Evolutionary conservation across 2,888 invertebrate genomes (phyloP), one percentile per base, ranked within the genome.

Genomic region (Thecophora atra): DNA sequence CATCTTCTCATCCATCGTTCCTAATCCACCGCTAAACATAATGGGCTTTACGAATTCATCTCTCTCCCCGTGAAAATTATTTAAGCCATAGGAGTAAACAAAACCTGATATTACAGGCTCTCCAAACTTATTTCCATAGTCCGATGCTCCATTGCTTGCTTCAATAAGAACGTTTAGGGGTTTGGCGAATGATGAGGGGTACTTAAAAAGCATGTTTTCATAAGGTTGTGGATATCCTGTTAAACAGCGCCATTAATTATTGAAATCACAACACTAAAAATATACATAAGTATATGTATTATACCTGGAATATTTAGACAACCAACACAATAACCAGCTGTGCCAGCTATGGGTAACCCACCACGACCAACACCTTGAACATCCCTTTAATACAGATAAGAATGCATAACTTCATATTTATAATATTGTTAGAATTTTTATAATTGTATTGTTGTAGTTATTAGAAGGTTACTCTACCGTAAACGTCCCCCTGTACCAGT

Each of bases 61-160:
- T 72, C 97, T 89, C 76, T 91, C 89, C 19, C 90, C 89, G 37
- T 88, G 87, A 0, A 88, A 88, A 79, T 93, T 90, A 26, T 88
- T 88, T 82, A 94, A 87, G 1, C 98, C 98, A 84, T 95, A 99
- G 0, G 97, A 94, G 70, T 98, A 91, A 0, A 94, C 93, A 85
- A 98, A 99, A 7, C 99, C 99, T 81, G 90, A 87, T 76, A 99
- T 91, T 0, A 99, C 90, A 0, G 99, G 99, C 85, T 99, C 99
- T 0, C 98, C 99, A 87, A 99, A 99, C 88, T 99, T 99, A 87
- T 99, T 99, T 8, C 99, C 99, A 86, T 99, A 99, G 85, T 99
- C 99, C 0, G 98, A 98, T 3, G 98, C 99, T 1, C 99, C 99
- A 84, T 99, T 96, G 84, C 97, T 97, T 0, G 98, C 99, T 86